Evolutionary conservation across 2,888 invertebrate species (phyloP).

Genomic region (Cyrtodaria siliqua): DNA sequence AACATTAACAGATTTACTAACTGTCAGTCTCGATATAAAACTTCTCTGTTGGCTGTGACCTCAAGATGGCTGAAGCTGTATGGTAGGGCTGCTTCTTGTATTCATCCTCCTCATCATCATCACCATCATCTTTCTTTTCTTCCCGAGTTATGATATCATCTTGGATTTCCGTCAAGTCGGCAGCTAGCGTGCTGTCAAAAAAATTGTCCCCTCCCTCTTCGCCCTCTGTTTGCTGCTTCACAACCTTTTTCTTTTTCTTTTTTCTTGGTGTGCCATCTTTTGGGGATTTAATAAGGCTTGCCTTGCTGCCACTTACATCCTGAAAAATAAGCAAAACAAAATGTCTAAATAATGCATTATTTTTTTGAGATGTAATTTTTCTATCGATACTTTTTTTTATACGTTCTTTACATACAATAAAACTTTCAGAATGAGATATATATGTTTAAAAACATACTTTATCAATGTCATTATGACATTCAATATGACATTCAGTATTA

Average conservation of each 20-base stretch:
- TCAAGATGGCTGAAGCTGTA: constrained; percentile 66
- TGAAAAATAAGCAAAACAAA: no score
- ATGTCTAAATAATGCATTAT: no score
- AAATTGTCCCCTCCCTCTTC: constrained; percentile 60
- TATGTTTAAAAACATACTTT: no score
- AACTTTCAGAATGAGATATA: no score
- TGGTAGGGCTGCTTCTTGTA: constrained; percentile 59
- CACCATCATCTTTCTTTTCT: constrained; percentile 50
- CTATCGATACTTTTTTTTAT: no score
- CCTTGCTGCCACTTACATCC: constrained; percentile 79
- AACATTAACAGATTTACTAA: no score
- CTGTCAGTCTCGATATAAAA: constrained; percentile 80
- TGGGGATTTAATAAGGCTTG: constrained; percentile 76
- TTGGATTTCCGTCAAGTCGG: constrained; percentile 74
- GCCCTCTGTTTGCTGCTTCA: constrained; percentile 73
- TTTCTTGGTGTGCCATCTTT: constrained; percentile 73
- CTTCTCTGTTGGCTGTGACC: constrained; percentile 79
- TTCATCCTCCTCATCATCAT: constrained; percentile 56
- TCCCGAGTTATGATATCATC: constrained; percentile 76
- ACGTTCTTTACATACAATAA: no score
- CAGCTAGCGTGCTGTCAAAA: constrained; percentile 72
- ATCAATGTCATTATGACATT: no score
- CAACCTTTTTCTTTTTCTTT: constrained; percentile 72
- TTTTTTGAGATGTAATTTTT: no score
- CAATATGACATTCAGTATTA: no score